A percentile compares a stretch with the other conserved stretches of the same genome.
These are phyloP conservation scores for Enteromius argenteus DNA, from an alignment of 2,797 vertebrate species.

Conservation along the genomic window DNA sequence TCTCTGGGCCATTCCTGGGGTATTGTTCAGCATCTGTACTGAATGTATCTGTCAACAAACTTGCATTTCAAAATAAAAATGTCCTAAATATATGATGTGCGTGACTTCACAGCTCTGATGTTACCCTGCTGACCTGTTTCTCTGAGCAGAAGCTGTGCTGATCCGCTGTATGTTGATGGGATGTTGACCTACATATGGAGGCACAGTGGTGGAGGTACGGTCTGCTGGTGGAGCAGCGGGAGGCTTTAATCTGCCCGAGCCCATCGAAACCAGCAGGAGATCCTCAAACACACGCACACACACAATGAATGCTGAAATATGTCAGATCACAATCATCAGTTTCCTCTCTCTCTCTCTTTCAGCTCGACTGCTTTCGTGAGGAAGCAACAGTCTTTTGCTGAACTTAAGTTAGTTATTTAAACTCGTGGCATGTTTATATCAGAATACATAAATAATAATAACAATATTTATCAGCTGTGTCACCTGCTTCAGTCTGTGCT, in stretches of 20 bases:
- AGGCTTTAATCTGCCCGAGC: slow-evolving; percentile 6
- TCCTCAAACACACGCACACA: not conserved
- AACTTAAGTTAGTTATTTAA: not conserved
- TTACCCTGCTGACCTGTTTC: slow-evolving; percentile 11
- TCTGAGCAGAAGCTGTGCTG: slow-evolving; percentile 6
- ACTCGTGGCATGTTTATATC: not conserved
- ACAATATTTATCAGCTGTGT: not conserved
- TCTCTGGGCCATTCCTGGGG: too few relatives aligned
- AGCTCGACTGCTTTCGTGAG: not conserved
- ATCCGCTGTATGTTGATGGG: not conserved
- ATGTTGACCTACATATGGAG: slow-evolving; percentile 42
- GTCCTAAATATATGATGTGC: not conserved
- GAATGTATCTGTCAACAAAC: not conserved
- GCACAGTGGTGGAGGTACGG: not conserved
- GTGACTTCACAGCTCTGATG: not conserved
- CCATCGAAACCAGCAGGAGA: slow-evolving; percentile 15
- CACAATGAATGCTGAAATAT: not conserved
- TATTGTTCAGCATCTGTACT: not conserved
- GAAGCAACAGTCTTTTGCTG: not conserved
- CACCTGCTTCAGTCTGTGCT: not conserved
- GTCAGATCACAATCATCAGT: not conserved
- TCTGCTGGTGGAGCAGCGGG: slow-evolving; percentile 15
- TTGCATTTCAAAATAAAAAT: not conserved
- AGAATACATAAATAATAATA: not conserved
- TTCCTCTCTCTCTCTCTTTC: not conserved